These are phyloP conservation scores for Tautogolabrus adspersus DNA, from an alignment of 2,113 vertebrate species.

Conservation along the genomic window DNA sequence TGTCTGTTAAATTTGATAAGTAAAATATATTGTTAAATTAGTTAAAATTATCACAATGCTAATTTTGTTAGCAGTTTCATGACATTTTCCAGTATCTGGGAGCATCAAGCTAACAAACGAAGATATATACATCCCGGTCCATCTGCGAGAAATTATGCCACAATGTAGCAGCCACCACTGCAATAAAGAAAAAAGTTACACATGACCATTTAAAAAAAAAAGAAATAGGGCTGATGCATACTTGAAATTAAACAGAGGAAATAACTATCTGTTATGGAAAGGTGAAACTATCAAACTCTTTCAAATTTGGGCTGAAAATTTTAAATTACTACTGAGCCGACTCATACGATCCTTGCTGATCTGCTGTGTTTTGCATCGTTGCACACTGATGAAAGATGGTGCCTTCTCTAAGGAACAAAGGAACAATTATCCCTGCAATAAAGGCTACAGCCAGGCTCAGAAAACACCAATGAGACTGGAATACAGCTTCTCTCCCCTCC, in stretches of 20 bases:
- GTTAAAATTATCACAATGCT: too few species aligned
- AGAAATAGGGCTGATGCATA: too few species aligned
- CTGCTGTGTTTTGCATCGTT: neutral
- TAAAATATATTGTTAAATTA: too few species aligned
- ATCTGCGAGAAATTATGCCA: too few species aligned
- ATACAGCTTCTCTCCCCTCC: constrained; percentile 12
- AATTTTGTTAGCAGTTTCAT: too few species aligned
- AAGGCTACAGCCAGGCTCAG: constrained; percentile 42
- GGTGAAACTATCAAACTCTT: neutral
- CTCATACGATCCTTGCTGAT: neutral
- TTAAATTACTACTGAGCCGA: neutral
- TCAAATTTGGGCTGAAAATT: neutral
- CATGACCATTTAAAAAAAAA: too few species aligned
- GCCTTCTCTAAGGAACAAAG: constrained; percentile 52
- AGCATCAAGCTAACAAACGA: too few species aligned
- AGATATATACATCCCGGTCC: too few species aligned
- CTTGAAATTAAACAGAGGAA: neutral
- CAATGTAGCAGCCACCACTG: too few species aligned
- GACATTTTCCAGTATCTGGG: too few species aligned
- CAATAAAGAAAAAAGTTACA: too few species aligned
- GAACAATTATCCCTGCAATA: constrained; percentile 62
- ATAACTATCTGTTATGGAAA: neutral
- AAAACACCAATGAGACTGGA: constrained; percentile 56
- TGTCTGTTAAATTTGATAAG: too few species aligned
- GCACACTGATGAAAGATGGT: constrained; percentile 52